phyloP scores from a whole-genome alignment of 2,113 vertebrate genomes.

The Rhabdomys dilectus region DNA sequence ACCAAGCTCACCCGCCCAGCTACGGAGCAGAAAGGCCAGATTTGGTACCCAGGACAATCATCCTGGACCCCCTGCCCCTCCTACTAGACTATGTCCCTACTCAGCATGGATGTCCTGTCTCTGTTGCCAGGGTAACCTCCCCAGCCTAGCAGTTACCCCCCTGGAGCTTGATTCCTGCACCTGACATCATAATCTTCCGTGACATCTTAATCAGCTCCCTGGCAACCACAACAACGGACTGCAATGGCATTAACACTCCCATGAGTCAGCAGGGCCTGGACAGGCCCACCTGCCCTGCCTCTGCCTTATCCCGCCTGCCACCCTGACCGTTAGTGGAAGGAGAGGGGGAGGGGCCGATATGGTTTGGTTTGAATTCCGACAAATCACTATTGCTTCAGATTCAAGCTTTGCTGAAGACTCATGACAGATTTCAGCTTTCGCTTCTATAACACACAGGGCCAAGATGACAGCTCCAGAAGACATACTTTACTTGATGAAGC shows the following conservation, averaged over 20 bases:
- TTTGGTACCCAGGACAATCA: neutral
- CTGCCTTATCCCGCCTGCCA: conserved; percentile 28
- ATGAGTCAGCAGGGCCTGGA: conserved; percentile 53
- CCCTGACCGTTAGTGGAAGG: neutral
- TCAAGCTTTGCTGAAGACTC: neutral
- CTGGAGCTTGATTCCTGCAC: conserved; percentile 65
- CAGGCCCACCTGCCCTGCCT: neutral
- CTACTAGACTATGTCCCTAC: neutral
- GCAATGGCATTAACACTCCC: neutral
- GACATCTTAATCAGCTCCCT: conserved; percentile 73
- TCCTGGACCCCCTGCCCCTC: neutral
- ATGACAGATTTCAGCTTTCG: neutral
- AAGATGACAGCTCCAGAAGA: fast-evolving
- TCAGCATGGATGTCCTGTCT: neutral
- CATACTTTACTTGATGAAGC: neutral
- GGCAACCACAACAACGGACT: conserved; percentile 61
- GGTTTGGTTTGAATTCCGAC: neutral
- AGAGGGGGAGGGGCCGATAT: fast-evolving
- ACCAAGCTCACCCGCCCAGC: neutral
- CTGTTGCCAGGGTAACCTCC: conserved; percentile 69
- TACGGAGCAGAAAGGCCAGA: neutral
- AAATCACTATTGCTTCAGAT: neutral
- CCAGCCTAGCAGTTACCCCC: conserved; percentile 39
- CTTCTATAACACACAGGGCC: neutral
- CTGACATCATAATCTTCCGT: conserved; percentile 77